Evolutionary conservation across 2,888 invertebrate species (phyloP).

Genomic region (Sinhomidia bicolor): DNA sequence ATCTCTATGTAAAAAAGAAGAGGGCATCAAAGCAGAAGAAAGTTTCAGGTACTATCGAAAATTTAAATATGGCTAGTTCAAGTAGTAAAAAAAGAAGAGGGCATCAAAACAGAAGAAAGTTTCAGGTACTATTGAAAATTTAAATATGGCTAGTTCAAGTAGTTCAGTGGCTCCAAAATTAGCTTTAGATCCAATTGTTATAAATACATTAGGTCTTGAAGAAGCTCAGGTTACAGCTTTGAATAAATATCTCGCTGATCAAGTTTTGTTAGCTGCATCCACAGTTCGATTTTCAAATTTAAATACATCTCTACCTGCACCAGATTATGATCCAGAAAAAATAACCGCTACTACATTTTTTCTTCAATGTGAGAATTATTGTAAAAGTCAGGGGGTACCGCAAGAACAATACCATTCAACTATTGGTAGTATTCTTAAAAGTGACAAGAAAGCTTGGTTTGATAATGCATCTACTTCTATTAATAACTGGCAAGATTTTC

Average conservation of each 20-base stretch:
- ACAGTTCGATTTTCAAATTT: background rate
- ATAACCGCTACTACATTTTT: background rate
- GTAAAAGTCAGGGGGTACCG: background rate
- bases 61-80: too few relatives aligned
- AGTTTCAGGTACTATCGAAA: too few relatives aligned
- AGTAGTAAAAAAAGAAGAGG: too few relatives aligned
- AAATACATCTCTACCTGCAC: background rate
- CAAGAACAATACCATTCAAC: background rate
- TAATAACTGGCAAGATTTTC: background rate
- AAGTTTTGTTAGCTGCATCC: background rate
- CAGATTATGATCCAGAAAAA: background rate
- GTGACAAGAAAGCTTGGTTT: background rate
- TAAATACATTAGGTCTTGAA: background rate
- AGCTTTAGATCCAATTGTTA: background rate
- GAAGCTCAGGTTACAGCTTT: background rate
- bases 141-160: too few relatives aligned
- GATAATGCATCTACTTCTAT: background rate
- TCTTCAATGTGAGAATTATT: background rate
- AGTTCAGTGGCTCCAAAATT: too few relatives aligned
- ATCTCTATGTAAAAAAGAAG: too few relatives aligned
- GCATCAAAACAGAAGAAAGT: too few relatives aligned
- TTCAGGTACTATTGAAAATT: too few relatives aligned
- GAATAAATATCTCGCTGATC: background rate
- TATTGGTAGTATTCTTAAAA: background rate
- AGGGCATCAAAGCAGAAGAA: too few relatives aligned